Evolutionary conservation across 2,113 vertebrate genomes (phyloP).

Genomic region (Eurystomus gularis): DNA sequence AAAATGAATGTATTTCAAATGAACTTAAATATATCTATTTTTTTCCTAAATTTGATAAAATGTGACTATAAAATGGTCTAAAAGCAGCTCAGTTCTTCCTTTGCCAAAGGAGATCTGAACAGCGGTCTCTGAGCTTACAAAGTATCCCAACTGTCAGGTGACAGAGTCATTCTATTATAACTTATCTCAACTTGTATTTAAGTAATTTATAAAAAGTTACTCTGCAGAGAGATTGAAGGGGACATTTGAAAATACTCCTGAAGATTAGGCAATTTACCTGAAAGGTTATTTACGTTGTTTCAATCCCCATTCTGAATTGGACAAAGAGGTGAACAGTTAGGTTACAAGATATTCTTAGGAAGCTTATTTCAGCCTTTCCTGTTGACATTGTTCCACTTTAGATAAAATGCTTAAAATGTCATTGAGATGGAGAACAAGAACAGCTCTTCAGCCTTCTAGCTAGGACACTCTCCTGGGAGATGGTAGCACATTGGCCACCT

Average conservation of each 20-base stretch:
- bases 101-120: background rate
- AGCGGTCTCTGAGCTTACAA: background rate
- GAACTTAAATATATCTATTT: background rate
- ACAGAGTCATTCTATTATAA: background rate
- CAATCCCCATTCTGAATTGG: background rate
- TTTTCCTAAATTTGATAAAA: background rate
- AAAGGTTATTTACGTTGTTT: background rate
- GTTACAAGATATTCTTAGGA: background rate
- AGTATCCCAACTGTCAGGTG: background rate
- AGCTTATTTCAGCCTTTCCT: slow-evolving; percentile 26
- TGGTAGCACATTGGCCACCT: background rate
- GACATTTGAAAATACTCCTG: slow-evolving; percentile 7
- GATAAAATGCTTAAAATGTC: slow-evolving; percentile 11
- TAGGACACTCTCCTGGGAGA: background rate
- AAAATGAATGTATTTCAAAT: background rate
- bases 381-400: slow-evolving; percentile 40
- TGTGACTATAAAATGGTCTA: background rate
- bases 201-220: background rate
- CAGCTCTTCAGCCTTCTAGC: background rate
- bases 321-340: background rate
- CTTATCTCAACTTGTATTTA: background rate
- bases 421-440: slow-evolving; percentile 8
- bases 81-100: background rate
- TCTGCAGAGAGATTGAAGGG: background rate
- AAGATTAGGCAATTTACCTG: slow-evolving; percentile 22